These are phyloP conservation scores for Paralichthys olivaceus DNA, from an alignment of 2,113 vertebrate species.

Conservation along the genomic window DNA sequence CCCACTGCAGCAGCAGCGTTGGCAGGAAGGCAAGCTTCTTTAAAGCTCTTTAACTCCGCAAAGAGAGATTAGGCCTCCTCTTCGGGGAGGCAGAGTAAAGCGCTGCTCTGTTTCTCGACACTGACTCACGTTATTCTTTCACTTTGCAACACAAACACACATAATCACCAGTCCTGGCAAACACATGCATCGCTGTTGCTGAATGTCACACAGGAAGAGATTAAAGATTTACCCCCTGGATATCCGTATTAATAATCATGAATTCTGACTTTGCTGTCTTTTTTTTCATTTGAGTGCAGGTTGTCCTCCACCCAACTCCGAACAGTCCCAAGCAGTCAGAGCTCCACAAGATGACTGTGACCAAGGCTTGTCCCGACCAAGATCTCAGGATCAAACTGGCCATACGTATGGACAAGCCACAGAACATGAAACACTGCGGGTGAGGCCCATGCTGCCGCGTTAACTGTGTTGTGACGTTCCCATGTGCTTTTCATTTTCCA, in stretches of 20 bases:
- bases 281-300: conserved; percentile 73
- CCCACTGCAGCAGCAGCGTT: conserved; percentile 60
- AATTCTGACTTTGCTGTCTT: conserved; percentile 7
- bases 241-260: not conserved
- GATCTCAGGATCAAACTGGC: conserved; percentile 98
- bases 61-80: conserved; percentile 73
- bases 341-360: conserved; percentile 98
- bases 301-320: conserved; percentile 96
- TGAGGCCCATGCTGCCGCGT: conserved; percentile 72
- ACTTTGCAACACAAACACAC: conserved; percentile 18
- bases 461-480: not conserved
- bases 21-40: conserved; percentile 70
- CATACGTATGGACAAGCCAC: conserved; percentile 98
- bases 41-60: conserved; percentile 79
- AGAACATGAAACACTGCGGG: conserved; percentile 99
- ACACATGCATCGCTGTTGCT: conserved; percentile 37
- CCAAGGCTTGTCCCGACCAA: conserved; percentile 97
- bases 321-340: conserved; percentile 98
- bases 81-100: conserved; percentile 60
- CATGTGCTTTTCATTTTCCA: conserved; percentile 38
- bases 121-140: conserved; percentile 57
- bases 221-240: conserved; percentile 30
- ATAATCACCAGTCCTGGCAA: conserved; percentile 38
- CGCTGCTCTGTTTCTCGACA: conserved; percentile 25
- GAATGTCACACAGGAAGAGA: conserved; percentile 49